These are phyloP conservation scores for Laspeyria flexula DNA, from an alignment of 2,888 invertebrate species.

Conservation along the genomic window DNA sequence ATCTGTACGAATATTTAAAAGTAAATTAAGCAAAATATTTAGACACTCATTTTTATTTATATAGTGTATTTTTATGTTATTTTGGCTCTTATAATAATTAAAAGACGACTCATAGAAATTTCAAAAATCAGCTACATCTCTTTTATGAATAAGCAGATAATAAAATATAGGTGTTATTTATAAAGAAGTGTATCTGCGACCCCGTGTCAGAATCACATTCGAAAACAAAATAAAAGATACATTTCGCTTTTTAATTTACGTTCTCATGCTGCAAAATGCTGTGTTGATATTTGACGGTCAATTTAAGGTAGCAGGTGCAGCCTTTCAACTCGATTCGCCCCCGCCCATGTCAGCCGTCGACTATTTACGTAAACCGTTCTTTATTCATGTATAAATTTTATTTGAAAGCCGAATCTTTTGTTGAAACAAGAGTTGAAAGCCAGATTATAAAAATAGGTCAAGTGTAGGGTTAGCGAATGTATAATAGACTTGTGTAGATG, in stretches of 20 bases:
- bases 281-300: slow-evolving; percentile 37
- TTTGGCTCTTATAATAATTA: too few relatives aligned
- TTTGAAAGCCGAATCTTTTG: slow-evolving; percentile 21
- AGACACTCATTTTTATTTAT: too few relatives aligned
- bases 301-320: slow-evolving; percentile 38
- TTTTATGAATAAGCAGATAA: too few relatives aligned
- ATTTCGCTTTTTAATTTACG: slow-evolving; percentile 13
- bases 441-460: slow-evolving; percentile 20
- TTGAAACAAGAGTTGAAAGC: slow-evolving; percentile 9
- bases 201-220: too few relatives aligned
- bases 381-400: slow-evolving; percentile 29
- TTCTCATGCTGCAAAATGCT: slow-evolving; percentile 15
- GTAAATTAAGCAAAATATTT: too few relatives aligned
- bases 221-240: slow-evolving; percentile 4
- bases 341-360: slow-evolving; percentile 7
- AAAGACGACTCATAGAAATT: too few relatives aligned
- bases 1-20: too few relatives aligned
- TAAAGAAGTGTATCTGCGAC: too few relatives aligned
- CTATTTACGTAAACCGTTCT: slow-evolving; percentile 21
- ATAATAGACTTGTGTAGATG: too few relatives aligned
- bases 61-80: too few relatives aligned
- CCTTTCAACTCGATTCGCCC: slow-evolving; percentile 25
- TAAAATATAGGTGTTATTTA: too few relatives aligned
- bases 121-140: too few relatives aligned
- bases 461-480: slow-evolving; percentile 12